Evolutionary conservation across 2,797 vertebrate species (phyloP).

Genomic region (Molossus molossus): DNA sequence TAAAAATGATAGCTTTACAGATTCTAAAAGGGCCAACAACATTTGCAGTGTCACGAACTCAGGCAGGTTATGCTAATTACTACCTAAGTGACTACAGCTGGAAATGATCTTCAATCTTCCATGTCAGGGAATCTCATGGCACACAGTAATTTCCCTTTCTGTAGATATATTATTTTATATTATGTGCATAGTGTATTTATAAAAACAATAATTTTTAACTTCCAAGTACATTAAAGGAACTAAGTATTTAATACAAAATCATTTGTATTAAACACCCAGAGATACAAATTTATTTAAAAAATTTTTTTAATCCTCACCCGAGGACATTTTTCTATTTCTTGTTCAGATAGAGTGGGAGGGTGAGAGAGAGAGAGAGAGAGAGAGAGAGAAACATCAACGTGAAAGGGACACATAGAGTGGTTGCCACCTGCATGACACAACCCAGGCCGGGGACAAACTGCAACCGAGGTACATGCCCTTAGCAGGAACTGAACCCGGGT

Average conservation of each 20-base stretch:
- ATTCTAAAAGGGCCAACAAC: slow-evolving; percentile 49
- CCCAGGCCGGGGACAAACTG: too few relatives aligned
- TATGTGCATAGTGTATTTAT: not conserved
- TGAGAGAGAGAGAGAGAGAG: too few relatives aligned
- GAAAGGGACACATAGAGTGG: too few relatives aligned
- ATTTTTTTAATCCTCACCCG: too few relatives aligned
- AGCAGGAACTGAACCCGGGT: too few relatives aligned
- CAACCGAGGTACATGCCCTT: too few relatives aligned
- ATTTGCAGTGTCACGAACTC: not conserved
- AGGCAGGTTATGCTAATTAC: not conserved
- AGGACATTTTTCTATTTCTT: too few relatives aligned
- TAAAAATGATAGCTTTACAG: slow-evolving; percentile 72
- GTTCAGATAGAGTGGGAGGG: too few relatives aligned
- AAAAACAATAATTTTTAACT: slow-evolving; percentile 25
- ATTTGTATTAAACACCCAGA: slow-evolving; percentile 28
- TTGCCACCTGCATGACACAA: too few relatives aligned
- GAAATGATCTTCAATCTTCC: slow-evolving; percentile 17
- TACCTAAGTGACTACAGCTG: not conserved
- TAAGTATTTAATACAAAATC: not conserved
- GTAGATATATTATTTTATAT: not conserved
- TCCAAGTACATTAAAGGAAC: not conserved
- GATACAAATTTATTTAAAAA: not conserved
- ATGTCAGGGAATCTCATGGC: not conserved
- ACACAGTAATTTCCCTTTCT: slow-evolving; percentile 20
- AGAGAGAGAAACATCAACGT: too few relatives aligned